Conservation (phyloP, 2,113 vertebrate species). For the Corythornis vintsioides region DNA sequence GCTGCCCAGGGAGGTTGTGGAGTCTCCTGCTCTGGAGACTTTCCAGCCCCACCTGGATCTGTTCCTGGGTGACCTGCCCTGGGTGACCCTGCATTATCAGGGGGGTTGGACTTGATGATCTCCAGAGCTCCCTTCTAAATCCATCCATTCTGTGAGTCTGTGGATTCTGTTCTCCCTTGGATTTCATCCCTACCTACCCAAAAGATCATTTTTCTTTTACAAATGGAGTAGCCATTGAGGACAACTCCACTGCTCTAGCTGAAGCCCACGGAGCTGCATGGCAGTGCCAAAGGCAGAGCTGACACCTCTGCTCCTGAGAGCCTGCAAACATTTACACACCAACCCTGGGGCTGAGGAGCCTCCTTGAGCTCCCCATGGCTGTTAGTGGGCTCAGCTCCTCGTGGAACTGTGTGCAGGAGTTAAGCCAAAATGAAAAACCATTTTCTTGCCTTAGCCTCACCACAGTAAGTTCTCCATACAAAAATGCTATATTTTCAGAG, state of each 20-base stretch:
- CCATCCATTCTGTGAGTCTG: too few relatives aligned
- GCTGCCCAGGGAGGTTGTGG: too few relatives aligned
- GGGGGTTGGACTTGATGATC: too few relatives aligned
- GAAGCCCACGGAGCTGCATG: not conserved
- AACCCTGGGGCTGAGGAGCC: not conserved
- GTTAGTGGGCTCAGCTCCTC: not conserved
- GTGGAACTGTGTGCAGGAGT: not conserved
- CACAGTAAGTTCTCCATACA: slow-evolving; percentile 7
- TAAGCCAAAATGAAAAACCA: not conserved
- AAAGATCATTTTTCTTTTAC: not conserved
- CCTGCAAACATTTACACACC: not conserved
- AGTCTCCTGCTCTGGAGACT: too few relatives aligned
- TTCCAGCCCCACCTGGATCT: too few relatives aligned
- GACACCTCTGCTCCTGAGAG: not conserved
- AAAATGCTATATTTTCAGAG: not conserved
- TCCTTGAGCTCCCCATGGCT: not conserved
- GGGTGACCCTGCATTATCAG: too few relatives aligned
- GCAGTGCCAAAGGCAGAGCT: not conserved
- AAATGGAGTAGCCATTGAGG: not conserved
- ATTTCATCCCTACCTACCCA: not conserved
- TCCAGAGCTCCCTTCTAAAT: too few relatives aligned
- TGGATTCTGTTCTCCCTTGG: not conserved
- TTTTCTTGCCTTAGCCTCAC: slow-evolving; percentile 3
- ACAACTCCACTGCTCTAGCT: not conserved
- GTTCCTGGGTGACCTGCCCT: too few relatives aligned